Conservation (phyloP, 2,888 invertebrate species). For the Pristionchus japonicus region DNA sequence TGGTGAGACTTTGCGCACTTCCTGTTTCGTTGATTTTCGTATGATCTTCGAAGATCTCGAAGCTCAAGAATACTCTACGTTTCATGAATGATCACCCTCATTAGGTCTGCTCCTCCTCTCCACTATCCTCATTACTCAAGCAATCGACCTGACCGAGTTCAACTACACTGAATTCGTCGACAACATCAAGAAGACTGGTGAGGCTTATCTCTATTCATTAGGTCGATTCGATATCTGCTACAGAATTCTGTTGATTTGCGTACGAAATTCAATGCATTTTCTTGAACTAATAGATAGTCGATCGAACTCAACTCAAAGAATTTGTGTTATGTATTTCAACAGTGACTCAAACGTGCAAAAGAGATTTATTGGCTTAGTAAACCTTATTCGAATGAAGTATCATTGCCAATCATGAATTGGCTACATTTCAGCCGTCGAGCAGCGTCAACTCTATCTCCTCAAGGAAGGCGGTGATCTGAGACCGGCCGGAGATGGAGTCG, state of each 20-base stretch:
- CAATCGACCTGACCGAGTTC: slow-evolving; percentile 20
- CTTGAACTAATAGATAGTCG: neutral
- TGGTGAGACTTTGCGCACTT: neutral
- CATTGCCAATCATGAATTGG: too few species aligned
- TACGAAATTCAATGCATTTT: neutral
- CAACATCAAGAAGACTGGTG: slow-evolving; percentile 15
- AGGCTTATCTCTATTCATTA: neutral
- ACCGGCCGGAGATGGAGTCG: neutral
- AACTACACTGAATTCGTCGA: slow-evolving; percentile 42
- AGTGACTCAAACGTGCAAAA: too few species aligned
- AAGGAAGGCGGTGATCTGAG: neutral
- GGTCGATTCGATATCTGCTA: neutral
- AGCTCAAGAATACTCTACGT: too few species aligned
- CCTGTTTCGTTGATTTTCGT: neutral
- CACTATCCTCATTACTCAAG: slow-evolving; percentile 1
- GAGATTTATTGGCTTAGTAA: too few species aligned
- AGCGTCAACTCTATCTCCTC: neutral
- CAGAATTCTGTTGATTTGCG: neutral
- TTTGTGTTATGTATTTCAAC: too few species aligned
- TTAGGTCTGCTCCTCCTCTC: neutral
- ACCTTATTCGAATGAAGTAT: too few species aligned
- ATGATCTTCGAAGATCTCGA: neutral
- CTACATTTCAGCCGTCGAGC: neutral
- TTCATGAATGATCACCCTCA: neutral
- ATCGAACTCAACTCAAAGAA: too few species aligned